Percentiles rank a stretch among this genome's conserved stretches.
phyloP scores from a whole-genome alignment of 2,797 vertebrate genomes.

The Apogon hyalosoma region DNA sequence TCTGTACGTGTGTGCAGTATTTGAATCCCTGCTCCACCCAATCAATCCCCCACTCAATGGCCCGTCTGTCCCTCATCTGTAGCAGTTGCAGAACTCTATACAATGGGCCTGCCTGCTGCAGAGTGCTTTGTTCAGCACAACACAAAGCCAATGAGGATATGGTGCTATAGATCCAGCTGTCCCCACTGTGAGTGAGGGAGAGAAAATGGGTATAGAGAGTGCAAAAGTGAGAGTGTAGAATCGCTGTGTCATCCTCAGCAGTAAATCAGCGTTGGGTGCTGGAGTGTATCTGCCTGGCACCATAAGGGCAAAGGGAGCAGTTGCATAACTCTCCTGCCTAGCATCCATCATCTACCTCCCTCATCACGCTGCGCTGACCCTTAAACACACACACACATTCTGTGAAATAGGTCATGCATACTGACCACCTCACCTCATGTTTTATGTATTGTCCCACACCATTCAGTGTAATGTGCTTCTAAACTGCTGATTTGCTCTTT shows the following conservation, averaged over 20 bases:
- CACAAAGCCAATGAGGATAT: slow-evolving; percentile 79
- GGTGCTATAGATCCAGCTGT: slow-evolving; percentile 79
- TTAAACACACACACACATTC: slow-evolving; percentile 36
- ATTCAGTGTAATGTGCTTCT: slow-evolving; percentile 19
- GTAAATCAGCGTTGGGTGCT: slow-evolving; percentile 80
- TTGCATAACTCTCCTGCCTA: slow-evolving; percentile 79
- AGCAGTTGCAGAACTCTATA: slow-evolving; percentile 75
- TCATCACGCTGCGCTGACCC: slow-evolving; percentile 38
- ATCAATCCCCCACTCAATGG: slow-evolving; percentile 63
- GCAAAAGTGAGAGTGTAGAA: slow-evolving; percentile 74
- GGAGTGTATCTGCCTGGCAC: slow-evolving; percentile 73
- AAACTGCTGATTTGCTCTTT: slow-evolving; percentile 21
- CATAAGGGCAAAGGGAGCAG: slow-evolving; percentile 76
- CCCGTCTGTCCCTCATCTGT: slow-evolving; percentile 71
- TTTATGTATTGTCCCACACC: slow-evolving; percentile 28
- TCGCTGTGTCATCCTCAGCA: slow-evolving; percentile 85
- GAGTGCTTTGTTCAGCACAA: slow-evolving; percentile 84
- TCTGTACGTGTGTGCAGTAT: slow-evolving; percentile 40
- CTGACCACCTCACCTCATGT: slow-evolving; percentile 35
- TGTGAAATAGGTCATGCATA: slow-evolving; percentile 27
- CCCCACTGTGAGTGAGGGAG: slow-evolving; percentile 72
- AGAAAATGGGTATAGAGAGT: slow-evolving; percentile 66
- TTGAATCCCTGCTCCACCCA: slow-evolving; percentile 55
- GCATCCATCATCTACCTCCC: slow-evolving; percentile 69
- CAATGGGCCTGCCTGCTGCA: slow-evolving; percentile 74